Evolutionary conservation across 1,140 invertebrate genomes (phyloP), one percentile per base, ranked within the genome.

Genomic region (Hylaeus volcanicus): DNA sequence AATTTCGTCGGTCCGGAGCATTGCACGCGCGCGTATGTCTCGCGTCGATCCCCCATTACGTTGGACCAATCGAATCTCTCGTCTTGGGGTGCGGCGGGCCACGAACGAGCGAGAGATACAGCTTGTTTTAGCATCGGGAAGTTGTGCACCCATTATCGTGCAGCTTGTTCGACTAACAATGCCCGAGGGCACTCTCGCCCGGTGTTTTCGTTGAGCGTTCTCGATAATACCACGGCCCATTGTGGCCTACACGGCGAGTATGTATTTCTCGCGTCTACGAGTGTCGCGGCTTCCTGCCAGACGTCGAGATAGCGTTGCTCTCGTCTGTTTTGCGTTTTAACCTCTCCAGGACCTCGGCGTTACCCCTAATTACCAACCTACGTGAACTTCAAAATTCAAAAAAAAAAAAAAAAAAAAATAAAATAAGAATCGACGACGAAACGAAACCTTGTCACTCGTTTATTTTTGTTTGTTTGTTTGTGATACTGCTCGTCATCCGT

Each of bases 151-250:
- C 58, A 70, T 83, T 81, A 81, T 69, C 51, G 63, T 53, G 78
- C 72, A 65, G 53, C 77, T 83, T 74, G 71, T 64, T 80, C 39
- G 56, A 69, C n/a, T 51, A 70, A 80, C 81, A 83, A 80, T 80
- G 51, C 61, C 60, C 45, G 51, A 14, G 68, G 37, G 43, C 60
- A 65, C 39, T 79, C 55, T 53, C 60, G 12, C 8, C 51, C 41
- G n/a, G 56, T 74, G 64, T 80, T 83, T 83, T 70, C 70, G 51
- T 74, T 58, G n/a, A n/a, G 1, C 70, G 56, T n/a, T 43, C 56
- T 72, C 39, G 43, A 71, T 81, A 64, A 64, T 77, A 78, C 51
- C 26, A 51, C 55, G 51, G 65, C 48, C 55, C 45, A 61, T 68
- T 60, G n/a, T 60, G 58, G 51, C 48, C 60, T 43, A 45, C 26